Evolutionary conservation across 2,113 vertebrate species (phyloP), one percentile per base, ranked within the genome.

Genomic region (Eclectus roratus): DNA sequence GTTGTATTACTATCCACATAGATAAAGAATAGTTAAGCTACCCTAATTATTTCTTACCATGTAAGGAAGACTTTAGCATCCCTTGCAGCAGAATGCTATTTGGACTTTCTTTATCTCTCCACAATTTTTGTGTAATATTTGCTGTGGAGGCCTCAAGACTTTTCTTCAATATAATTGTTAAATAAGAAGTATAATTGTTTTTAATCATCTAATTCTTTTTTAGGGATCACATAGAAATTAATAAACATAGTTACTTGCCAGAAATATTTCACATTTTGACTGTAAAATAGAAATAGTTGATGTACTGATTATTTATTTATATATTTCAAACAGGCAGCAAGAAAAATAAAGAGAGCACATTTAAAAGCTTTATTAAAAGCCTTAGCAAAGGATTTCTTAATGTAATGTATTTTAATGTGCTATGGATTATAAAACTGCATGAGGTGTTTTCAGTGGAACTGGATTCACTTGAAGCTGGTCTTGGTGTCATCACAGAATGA

Each of bases 251-350:
- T 10, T 65, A 27, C 11, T 70, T 91, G 52, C 61, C 49, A 69
- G 69, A 82, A 37, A 50, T 23, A 41, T 55, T 76, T 89, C 76
- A n/a, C 4, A 76, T 71, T 94, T 74, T 76, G 16, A 44, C 17
- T 49, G 11, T 17, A 44, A 91, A 80, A 89, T 35, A 74, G 28
- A 72, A 92, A 63, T 73, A 79, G 81, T 73, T 20, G 2, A 82
- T 73, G 41, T 73, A 47, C n/a, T 72, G n/a, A 53, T 89, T 72
- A 82, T 87, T 92, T 91, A 84, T 81, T 89, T 88, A 27, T 82
- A 41, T 65, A 39, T 89, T 88, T 85, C 20, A 73, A 81, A 53
- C 13, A 53, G 46, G 41, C 66, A 93, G 39, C n/a, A 95, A 60
- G 21, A 86, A 27, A 50, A 78, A 43, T 56, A 78, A 76, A 80